Percentiles rank a stretch among this genome's conserved stretches.
These are phyloP conservation scores for Sisor rabdophorus DNA, from an alignment of 2,113 vertebrate genomes.

Conservation along the genomic window DNA sequence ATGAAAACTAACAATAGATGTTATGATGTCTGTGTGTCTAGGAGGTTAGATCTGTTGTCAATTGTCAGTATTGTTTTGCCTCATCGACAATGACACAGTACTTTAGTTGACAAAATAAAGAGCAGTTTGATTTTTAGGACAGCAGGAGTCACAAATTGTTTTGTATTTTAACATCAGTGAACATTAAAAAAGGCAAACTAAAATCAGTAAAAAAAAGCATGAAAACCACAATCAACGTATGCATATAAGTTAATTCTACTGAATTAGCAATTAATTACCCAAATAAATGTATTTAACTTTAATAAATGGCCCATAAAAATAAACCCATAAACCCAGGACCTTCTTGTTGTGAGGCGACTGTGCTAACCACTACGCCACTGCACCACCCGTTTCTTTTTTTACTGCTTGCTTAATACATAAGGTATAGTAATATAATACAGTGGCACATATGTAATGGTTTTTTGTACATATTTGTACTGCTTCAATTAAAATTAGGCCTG, in stretches of 20 bases:
- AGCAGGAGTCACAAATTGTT: not conserved
- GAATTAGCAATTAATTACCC: not conserved
- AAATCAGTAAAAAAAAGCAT: not conserved
- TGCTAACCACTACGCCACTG: no score
- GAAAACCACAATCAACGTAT: not conserved
- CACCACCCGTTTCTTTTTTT: no score
- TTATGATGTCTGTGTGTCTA: not conserved
- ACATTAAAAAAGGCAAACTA: not conserved
- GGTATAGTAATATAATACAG: not conserved
- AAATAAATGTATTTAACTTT: not conserved
- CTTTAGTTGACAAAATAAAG: not conserved
- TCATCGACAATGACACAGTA: slow-evolving; percentile 3
- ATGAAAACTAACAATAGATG: not conserved
- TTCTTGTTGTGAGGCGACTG: no score
- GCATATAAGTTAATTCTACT: not conserved
- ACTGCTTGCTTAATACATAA: not conserved
- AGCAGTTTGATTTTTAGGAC: not conserved
- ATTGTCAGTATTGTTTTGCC: not conserved
- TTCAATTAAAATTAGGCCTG: no score
- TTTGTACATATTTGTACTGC: no score
- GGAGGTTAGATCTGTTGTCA: not conserved
- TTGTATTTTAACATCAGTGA: not conserved
- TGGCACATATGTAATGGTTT: not conserved
- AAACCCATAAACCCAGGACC: no score
- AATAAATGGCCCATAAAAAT: not conserved